Conservation (phyloP, 2,113 vertebrate species). For the Chrysemys picta region DNA sequence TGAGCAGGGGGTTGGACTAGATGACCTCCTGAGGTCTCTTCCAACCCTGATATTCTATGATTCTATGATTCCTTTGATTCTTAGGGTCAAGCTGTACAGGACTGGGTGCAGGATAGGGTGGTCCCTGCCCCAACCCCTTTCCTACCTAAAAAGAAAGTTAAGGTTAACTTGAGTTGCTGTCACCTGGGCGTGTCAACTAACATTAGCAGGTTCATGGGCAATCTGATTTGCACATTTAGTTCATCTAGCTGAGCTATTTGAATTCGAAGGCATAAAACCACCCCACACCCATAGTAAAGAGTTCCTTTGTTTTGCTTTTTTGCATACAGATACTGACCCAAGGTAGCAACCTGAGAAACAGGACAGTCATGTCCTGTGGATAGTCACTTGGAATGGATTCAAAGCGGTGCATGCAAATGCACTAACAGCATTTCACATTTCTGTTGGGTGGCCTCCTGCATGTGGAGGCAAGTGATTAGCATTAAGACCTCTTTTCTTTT, state of each 20-base stretch:
- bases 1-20: too few species aligned
- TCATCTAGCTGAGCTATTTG: not conserved
- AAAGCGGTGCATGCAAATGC: not conserved
- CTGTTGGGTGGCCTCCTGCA: not conserved
- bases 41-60: too few species aligned
- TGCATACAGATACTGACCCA: not conserved
- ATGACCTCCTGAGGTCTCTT: too few species aligned
- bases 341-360: not conserved
- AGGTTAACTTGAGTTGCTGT: not conserved
- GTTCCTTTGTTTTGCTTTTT: not conserved
- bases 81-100: not conserved
- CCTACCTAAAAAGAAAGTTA: not conserved
- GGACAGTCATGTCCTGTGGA: not conserved
- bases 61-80: not conserved
- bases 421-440: not conserved
- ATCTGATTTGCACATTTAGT: not conserved
- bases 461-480: not conserved
- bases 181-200: too few species aligned
- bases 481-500: not conserved
- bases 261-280: not conserved
- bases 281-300: not conserved
- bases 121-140: not conserved
- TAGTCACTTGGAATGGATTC: not conserved
- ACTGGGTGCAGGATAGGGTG: not conserved
- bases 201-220: not conserved